Percentiles rank a stretch among this genome's conserved stretches.
phyloP scores from a whole-genome alignment of 2,888 invertebrate species.

The Meiosimyza decipiens region DNA sequence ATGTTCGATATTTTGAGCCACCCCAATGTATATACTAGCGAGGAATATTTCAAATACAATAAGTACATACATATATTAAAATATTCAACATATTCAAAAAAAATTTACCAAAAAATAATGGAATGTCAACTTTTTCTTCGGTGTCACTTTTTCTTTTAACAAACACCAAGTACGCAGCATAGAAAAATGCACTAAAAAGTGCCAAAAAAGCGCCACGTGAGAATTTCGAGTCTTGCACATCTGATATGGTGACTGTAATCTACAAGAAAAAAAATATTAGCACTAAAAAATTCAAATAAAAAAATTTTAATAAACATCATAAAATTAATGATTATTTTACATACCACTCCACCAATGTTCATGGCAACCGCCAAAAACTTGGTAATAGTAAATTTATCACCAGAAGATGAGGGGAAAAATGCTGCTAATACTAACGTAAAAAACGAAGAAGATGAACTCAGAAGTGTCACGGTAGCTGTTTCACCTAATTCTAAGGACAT shows the following conservation, averaged over 20 bases:
- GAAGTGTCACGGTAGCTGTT: constrained; percentile 86
- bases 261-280: constrained; percentile 58
- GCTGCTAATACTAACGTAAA: constrained; percentile 90
- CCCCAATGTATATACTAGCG: too few relatives aligned
- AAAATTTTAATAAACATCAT: background rate
- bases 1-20: too few relatives aligned
- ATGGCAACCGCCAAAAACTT: constrained; percentile 84
- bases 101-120: constrained; percentile 91
- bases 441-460: constrained; percentile 89
- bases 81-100: background rate
- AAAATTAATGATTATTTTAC: constrained; percentile 51
- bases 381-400: constrained; percentile 87
- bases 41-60: too few relatives aligned
- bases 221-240: constrained; percentile 76
- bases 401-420: constrained; percentile 82
- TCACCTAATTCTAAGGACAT: constrained; percentile 85
- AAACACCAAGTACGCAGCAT: constrained; percentile 90
- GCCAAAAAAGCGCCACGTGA: constrained; percentile 84
- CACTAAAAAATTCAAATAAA: constrained; percentile 32
- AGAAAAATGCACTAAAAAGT: constrained; percentile 87
- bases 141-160: constrained; percentile 87
- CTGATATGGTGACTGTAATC: constrained; percentile 83
- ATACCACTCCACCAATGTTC: constrained; percentile 83
- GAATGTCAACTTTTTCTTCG: constrained; percentile 94
- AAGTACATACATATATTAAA: background rate